A percentile compares a stretch with the other conserved stretches of the same genome.
Conservation (phyloP, 2,113 vertebrate genomes). For the Fulmarus glacialis region DNA sequence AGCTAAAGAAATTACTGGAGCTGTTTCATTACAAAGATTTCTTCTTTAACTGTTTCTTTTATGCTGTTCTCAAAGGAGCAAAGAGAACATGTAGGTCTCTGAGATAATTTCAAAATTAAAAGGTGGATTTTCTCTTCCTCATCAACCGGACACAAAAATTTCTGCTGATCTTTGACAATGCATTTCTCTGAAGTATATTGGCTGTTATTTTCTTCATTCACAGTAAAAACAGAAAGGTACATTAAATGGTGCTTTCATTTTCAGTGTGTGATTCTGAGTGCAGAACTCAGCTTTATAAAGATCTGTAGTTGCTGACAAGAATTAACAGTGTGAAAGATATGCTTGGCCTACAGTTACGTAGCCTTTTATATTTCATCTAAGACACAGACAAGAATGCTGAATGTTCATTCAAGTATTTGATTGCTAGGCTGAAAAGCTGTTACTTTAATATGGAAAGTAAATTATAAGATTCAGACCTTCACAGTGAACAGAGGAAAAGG, state of each 20-base stretch:
- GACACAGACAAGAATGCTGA: neutral
- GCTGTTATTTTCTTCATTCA: neutral
- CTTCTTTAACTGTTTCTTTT: neutral
- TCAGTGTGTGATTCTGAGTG: neutral
- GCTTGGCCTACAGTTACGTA: neutral
- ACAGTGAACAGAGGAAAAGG: neutral
- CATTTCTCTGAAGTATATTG: neutral
- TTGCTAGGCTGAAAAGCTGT: neutral
- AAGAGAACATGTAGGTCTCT: neutral
- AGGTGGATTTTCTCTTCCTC: neutral
- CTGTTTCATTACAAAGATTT: neutral
- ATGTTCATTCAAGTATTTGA: neutral
- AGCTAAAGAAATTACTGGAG: neutral
- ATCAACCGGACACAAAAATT: neutral
- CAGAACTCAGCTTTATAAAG: neutral
- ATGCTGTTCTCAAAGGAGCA: neutral
- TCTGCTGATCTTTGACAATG: neutral
- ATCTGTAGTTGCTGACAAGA: neutral
- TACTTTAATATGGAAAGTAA: neutral
- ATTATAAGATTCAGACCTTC: neutral
- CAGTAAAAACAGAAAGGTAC: neutral
- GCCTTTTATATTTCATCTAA: neutral
- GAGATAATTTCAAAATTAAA: neutral
- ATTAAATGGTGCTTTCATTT: neutral
- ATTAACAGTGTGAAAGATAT: neutral